phyloP scores from a whole-genome alignment of 37 sponge, comb jelly and placozoan genomes.

The Ianthella basta region DNA sequence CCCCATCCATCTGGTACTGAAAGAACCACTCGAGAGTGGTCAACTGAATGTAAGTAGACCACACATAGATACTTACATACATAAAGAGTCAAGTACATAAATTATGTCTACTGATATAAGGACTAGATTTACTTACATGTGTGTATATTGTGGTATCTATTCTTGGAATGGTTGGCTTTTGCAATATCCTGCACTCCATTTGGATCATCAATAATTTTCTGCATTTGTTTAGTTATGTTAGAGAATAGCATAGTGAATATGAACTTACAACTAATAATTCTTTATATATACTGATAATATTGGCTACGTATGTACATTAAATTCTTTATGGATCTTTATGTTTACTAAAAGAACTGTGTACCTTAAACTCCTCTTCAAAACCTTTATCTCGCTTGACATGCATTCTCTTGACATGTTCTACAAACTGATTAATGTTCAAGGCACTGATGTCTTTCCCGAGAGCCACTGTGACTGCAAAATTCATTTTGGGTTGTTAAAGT shows the following conservation, averaged over 20 bases:
- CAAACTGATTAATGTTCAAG: not conserved
- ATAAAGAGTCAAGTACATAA: too few relatives aligned
- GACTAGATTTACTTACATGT: not conserved
- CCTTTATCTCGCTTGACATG: not conserved
- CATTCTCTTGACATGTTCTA: not conserved
- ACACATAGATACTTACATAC: too few relatives aligned
- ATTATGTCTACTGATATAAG: too few relatives aligned
- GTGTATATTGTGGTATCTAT: not conserved
- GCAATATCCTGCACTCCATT: not conserved
- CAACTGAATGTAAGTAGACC: constrained; percentile 45
- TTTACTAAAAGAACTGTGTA: too few relatives aligned
- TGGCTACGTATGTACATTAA: too few relatives aligned
- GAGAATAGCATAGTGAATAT: too few relatives aligned
- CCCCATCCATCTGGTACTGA: constrained; percentile 53
- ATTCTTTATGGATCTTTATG: too few relatives aligned
- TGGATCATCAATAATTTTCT: not conserved
- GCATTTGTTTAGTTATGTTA: too few relatives aligned
- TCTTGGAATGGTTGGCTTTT: not conserved
- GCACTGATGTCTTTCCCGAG: not conserved
- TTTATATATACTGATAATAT: too few relatives aligned
- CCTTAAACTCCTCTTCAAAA: constrained; percentile 28
- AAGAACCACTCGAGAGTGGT: constrained; percentile 87
- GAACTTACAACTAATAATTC: too few relatives aligned
- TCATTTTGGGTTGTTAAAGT: too few relatives aligned
- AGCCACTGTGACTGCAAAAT: too few relatives aligned